Evolutionary conservation across 2,888 invertebrate species (phyloP), one percentile per base, ranked within the genome.

Genomic region (Plebejus melissa): DNA sequence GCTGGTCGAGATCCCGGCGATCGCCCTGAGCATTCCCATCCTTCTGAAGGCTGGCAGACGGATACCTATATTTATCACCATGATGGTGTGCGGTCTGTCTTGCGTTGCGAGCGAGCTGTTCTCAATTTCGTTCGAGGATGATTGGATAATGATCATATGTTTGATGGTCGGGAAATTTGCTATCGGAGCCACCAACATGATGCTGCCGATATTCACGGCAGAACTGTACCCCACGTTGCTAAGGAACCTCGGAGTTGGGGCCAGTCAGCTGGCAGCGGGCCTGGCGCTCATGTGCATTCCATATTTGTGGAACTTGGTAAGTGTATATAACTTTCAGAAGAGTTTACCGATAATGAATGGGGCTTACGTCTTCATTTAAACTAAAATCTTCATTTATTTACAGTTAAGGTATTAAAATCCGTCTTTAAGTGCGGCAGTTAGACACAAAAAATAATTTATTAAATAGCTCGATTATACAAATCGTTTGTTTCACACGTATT

Each of bases 121-220:
- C 28, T 93, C 95, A 76, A 88, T 94, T 77, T 89, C 94, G 3
- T 90, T 92, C 65, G 84, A 94, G 80, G 87, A 95, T 38, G 94
- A 95, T 72, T 96, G 96, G 96, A 84, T 96, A 72, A 95, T 95
- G 87, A 96, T 96, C 69, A 94, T 95, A n/a, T 94, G 96, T 80
- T 94, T 96, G 70, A 96, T 97, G 96, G 94, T 96, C 77, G 97
- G 97, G 83, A 97, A 97, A 90, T 97, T 97, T 82, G 95, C 96
- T 41, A 96, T 97, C 75, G 96, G 96, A 65, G 95, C 96, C 0
- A 96, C 96, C 32, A 97, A 97, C 82, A 97, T 96, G 83, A 96
- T 97, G 82, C 94, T 97, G 92, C 97, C 97, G 0, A 95, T 96
- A 46, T 96, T 95, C 84, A 96, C 96, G 1, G 96, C 96, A 2